Evolutionary conservation across 2,797 vertebrate genomes (phyloP).

Genomic region (Scolopax bukidnonensis): DNA sequence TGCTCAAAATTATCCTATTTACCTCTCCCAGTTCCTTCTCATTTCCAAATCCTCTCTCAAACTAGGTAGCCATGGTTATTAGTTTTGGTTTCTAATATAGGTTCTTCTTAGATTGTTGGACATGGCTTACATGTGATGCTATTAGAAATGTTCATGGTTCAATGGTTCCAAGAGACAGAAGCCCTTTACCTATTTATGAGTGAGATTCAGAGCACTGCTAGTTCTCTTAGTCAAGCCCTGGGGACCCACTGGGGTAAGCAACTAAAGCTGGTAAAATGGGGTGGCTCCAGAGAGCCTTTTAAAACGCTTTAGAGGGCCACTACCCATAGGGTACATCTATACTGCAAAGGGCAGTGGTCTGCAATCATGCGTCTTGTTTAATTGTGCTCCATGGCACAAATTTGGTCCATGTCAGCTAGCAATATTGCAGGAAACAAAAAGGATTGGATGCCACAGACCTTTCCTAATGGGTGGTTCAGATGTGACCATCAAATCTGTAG

Average conservation of each 20-base stretch:
- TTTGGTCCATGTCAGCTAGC: not conserved
- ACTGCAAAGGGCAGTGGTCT: not conserved
- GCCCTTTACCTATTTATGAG: not conserved
- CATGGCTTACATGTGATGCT: not conserved
- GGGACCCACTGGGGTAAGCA: not conserved
- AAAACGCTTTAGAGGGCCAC: not conserved
- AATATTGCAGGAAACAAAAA: not conserved
- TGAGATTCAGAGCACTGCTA: not conserved
- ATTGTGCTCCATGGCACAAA: not conserved
- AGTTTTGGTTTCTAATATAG: not conserved
- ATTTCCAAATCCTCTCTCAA: not conserved
- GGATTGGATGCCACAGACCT: not conserved
- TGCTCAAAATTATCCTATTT: not conserved
- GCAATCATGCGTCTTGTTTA: not conserved
- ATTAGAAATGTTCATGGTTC: not conserved
- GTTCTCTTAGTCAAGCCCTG: not conserved
- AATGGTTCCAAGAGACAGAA: not conserved
- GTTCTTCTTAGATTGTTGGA: not conserved
- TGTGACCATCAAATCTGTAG: not conserved
- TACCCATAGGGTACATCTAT: not conserved
- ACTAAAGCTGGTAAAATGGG: not conserved
- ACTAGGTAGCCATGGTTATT: not conserved
- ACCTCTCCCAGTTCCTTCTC: not conserved
- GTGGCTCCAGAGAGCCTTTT: not conserved
- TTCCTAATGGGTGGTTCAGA: not conserved